These are phyloP conservation scores for Callipepla squamata DNA, from an alignment of 2,113 vertebrate species.

Conservation along the genomic window DNA sequence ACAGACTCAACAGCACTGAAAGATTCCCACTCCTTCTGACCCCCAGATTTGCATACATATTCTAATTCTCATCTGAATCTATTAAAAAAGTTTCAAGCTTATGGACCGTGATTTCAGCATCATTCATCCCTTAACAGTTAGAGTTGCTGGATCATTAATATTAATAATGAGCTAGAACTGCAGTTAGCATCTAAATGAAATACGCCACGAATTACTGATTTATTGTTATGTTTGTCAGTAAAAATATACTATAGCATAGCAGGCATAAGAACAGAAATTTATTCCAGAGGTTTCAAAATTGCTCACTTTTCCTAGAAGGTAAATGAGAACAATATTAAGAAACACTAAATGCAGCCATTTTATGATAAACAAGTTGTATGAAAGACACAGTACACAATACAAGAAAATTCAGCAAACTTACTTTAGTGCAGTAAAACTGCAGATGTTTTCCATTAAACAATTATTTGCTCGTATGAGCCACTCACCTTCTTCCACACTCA, in stretches of 20 bases:
- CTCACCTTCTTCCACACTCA: neutral
- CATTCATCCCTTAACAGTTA: slow-evolving; percentile 73
- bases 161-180: slow-evolving; percentile 74
- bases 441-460: neutral
- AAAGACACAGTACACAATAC: neutral
- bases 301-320: neutral
- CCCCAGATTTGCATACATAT: slow-evolving; percentile 15
- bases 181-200: slow-evolving; percentile 70
- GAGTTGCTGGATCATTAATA: slow-evolving; percentile 75
- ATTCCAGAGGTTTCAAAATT: neutral
- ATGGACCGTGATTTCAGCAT: slow-evolving; percentile 55
- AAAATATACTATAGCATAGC: slow-evolving; percentile 6
- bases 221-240: slow-evolving; percentile 49
- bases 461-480: neutral
- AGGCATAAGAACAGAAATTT: neutral
- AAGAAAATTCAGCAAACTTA: neutral
- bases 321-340: neutral
- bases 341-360: neutral
- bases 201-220: slow-evolving; percentile 52
- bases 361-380: neutral
- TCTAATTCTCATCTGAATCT: slow-evolving; percentile 71
- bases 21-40: slow-evolving; percentile 26
- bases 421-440: neutral
- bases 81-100: slow-evolving; percentile 59
- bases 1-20: slow-evolving; percentile 46